A percentile compares a stretch with the other conserved stretches of the same genome.
phyloP scores from a whole-genome alignment of 2,113 vertebrate species.

The Mormoops blainvillei region DNA sequence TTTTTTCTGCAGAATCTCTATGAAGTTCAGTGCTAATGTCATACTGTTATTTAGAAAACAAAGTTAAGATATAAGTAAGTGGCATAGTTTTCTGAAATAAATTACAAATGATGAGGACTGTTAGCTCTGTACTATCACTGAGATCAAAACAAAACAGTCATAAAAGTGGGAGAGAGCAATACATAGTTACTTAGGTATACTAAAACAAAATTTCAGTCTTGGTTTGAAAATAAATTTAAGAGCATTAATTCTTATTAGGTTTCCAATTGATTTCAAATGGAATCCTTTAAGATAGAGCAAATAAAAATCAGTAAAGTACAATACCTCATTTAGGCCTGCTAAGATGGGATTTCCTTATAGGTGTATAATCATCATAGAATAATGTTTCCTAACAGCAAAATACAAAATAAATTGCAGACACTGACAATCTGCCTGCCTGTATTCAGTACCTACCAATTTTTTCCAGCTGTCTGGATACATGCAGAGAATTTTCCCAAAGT shows the following conservation, averaged over 20 bases:
- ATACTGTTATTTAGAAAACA: constrained; percentile 4
- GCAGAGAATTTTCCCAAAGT: constrained; percentile 95
- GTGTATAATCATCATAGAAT: constrained; percentile 3
- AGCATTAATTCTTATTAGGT: constrained; percentile 16
- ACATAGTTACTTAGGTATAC: not conserved
- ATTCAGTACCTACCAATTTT: constrained; percentile 90
- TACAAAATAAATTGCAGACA: constrained; percentile 33
- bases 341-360: not conserved
- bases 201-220: constrained; percentile 20
- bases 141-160: constrained; percentile 37
- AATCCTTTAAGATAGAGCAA: constrained; percentile 21
- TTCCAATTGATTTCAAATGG: not conserved
- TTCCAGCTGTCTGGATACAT: constrained; percentile 94
- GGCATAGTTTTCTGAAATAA: constrained; percentile 5
- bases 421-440: not conserved
- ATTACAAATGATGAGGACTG: not conserved
- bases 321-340: constrained; percentile 4
- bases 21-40: not conserved
- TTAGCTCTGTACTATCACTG: not conserved
- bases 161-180: not conserved
- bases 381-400: constrained; percentile 13
- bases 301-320: not conserved
- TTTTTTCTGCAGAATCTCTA: not conserved
- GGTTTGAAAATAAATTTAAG: constrained; percentile 6
- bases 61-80: constrained; percentile 17